Evolutionary conservation across 2,888 invertebrate genomes (phyloP).

Genomic region (Unio pictorum): DNA sequence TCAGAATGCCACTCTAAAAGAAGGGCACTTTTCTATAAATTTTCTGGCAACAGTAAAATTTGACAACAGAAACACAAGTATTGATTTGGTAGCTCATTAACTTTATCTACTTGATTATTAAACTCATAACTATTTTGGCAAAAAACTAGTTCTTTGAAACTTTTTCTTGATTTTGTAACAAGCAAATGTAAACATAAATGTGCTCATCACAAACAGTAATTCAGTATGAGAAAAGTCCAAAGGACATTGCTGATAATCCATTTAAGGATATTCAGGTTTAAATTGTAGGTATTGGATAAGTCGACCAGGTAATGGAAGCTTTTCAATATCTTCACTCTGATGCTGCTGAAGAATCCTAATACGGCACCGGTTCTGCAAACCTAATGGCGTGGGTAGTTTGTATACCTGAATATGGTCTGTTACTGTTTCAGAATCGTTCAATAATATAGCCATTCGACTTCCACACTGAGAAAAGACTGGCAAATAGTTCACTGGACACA

Average conservation of each 20-base stretch:
- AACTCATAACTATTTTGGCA: too few relatives aligned
- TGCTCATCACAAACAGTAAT: too few relatives aligned
- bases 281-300: slow-evolving; percentile 68
- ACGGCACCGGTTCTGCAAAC: slow-evolving; percentile 66
- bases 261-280: slow-evolving; percentile 63
- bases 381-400: slow-evolving; percentile 64
- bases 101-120: too few relatives aligned
- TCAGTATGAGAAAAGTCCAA: too few relatives aligned
- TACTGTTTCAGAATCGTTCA: slow-evolving; percentile 63
- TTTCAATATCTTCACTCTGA: slow-evolving; percentile 52
- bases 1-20: too few relatives aligned
- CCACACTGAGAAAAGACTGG: slow-evolving; percentile 69
- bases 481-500: slow-evolving; percentile 69
- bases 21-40: too few relatives aligned
- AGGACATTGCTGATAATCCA: background rate
- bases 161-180: too few relatives aligned
- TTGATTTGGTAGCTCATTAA: too few relatives aligned
- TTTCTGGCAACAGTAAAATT: too few relatives aligned
- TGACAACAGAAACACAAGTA: too few relatives aligned
- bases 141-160: too few relatives aligned
- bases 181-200: too few relatives aligned
- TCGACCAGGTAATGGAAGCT: slow-evolving; percentile 65
- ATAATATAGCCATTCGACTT: slow-evolving; percentile 67
- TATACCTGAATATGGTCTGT: slow-evolving; percentile 68
- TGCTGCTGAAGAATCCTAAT: slow-evolving; percentile 65